phyloP scores from a whole-genome alignment of 2,797 vertebrate species.

The Artibeus jamaicensis region DNA sequence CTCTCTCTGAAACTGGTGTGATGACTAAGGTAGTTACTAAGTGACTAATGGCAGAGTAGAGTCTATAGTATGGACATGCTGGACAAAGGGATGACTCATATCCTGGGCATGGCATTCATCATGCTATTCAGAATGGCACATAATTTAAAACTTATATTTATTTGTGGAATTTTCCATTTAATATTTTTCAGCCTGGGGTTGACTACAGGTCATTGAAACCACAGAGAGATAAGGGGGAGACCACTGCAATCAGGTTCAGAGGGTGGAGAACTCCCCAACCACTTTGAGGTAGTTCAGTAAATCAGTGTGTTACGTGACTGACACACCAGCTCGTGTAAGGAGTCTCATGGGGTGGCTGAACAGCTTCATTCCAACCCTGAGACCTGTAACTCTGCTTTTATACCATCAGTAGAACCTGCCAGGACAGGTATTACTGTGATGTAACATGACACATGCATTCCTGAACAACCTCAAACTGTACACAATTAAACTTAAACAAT shows the following conservation, averaged over 20 bases:
- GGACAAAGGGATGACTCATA: background rate
- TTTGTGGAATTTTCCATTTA: background rate
- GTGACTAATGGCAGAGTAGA: background rate
- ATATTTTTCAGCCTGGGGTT: background rate
- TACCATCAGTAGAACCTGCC: background rate
- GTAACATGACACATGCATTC: background rate
- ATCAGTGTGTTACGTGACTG: background rate
- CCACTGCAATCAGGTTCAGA: background rate
- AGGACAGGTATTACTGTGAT: background rate
- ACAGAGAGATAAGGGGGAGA: background rate
- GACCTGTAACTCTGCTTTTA: background rate
- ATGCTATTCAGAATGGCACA: background rate
- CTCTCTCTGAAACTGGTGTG: background rate
- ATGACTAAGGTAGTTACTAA: background rate
- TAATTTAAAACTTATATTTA: background rate
- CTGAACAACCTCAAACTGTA: background rate
- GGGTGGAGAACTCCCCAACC: background rate
- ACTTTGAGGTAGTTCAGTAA: background rate
- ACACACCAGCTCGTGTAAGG: background rate
- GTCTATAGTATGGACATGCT: background rate
- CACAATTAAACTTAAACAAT: background rate
- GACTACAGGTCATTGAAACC: background rate
- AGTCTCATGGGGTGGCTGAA: background rate
- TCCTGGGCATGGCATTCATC: background rate
- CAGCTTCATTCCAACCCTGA: background rate